phyloP scores from a whole-genome alignment of 2,888 invertebrate species.

The Ptychoptera contaminata region DNA sequence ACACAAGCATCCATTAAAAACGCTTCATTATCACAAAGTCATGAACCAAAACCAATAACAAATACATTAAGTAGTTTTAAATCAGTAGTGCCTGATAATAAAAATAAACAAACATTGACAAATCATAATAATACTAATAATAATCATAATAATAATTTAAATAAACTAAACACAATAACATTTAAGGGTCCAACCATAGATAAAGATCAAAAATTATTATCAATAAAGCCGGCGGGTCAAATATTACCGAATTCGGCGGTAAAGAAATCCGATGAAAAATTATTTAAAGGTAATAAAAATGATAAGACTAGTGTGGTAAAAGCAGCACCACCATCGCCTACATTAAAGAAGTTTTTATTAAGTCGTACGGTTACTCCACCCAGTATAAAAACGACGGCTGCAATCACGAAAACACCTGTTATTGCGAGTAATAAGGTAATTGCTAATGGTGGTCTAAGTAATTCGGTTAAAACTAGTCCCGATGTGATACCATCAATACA shows the following conservation, averaged over 20 bases:
- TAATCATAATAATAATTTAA: slow-evolving; percentile 3
- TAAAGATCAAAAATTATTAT: not conserved
- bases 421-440: not conserved
- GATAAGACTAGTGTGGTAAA: not conserved
- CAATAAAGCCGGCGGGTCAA: not conserved
- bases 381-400: slow-evolving; percentile 10
- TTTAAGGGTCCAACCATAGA: not conserved
- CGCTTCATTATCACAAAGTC: not conserved
- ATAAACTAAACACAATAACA: not conserved
- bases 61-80: slow-evolving; percentile 9
- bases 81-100: slow-evolving; percentile 10
- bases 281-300: not conserved
- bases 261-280: too few species aligned
- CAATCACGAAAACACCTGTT: slow-evolving; percentile 3
- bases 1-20: not conserved
- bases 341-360: slow-evolving; percentile 8
- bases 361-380: slow-evolving; percentile 9
- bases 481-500: slow-evolving; percentile 4
- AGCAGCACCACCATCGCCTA: slow-evolving; percentile 6
- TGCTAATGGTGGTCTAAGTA: not conserved
- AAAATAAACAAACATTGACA: slow-evolving; percentile 3
- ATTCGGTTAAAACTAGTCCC: slow-evolving; percentile 1
- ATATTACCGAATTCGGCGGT: too few species aligned
- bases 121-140: slow-evolving; percentile 1
- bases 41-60: not conserved